Base-by-base conservation (phyloP, 2,113 vertebrate species). In the Tinamus guttatus region DNA sequence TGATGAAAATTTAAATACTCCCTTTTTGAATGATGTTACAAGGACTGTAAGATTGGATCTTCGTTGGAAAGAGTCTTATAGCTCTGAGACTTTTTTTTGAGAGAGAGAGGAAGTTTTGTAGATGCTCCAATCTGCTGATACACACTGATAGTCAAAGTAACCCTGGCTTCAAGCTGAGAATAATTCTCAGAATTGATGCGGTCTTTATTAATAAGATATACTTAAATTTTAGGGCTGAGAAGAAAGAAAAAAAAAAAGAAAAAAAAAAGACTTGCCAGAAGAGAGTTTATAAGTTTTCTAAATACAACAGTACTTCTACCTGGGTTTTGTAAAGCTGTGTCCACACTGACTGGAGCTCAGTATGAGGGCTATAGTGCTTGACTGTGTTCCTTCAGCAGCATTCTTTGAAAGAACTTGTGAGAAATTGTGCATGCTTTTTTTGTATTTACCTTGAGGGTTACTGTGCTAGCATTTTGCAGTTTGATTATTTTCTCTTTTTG, bases 401-500 rank as follows among this genome's bases (percentile, higher is more conserved):
- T 11, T 20, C 32, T 88, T 86, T 67, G 68, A 51, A 91, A 83
- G 51, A 71, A 74, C 87, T 74, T 1, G 9, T 87, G 41, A 54
- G 40, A 85, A 88, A 68, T 30, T 34, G 32, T 30, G 41, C 15
- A 4, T 78, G 41, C 7, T 38, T 60, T 87, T 54, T 52, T 25
- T 13, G 25, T 83, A 52, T 82, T 94, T 91, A 32, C 78, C 47
- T 78, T 77, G 25, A 88, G 34, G 32, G 21, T 69, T 91, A 73
- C 22, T 83, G 34, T 85, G 21, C 60, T 84, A 56, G 51, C 52
- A 91, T 91, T 16, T 79, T 62, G 40, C 36, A 15, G 43, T 63
- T 68, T 77, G 36, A 81, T 90, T 71, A 43, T 65, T 51, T 93
- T 94, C 24, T 90, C n/a, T 92, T 91, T n/a, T 9, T 6, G 77